Evolutionary conservation across 2,888 invertebrate genomes (phyloP), one percentile per base, ranked within the genome.

Genomic region (Nemurella pictetii): DNA sequence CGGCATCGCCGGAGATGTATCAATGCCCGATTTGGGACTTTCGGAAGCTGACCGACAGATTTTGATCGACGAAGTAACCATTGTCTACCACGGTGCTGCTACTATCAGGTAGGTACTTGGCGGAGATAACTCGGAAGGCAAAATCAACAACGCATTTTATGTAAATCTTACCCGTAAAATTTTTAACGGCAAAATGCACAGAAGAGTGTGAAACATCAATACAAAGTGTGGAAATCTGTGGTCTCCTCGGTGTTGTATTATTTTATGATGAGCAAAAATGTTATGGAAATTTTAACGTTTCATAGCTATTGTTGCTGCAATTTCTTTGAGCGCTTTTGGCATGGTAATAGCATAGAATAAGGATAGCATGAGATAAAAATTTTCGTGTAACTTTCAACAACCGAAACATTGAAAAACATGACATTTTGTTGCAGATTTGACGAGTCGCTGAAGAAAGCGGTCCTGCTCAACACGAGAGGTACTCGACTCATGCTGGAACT

Each of bases 381-480:
- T n/a, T n/a, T n/a, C n/a, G n/a, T n/a, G n/a, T n/a, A n/a, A n/a
- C n/a, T n/a, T n/a, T n/a, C n/a, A n/a, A n/a, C n/a, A n/a, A n/a
- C n/a, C n/a, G n/a, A n/a, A n/a, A n/a, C n/a, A n/a, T n/a, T n/a
- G n/a, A n/a, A n/a, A n/a, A n/a, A n/a, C n/a, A 55, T 12, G 55
- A 55, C 55, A 20, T 15, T 20, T 55, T 20, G 9, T 55, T 55
- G 2, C 55, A 55, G 55, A 55, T 98, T 99, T 89, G 98, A 99
- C 90, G 99, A 99, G 89, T 94, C 95, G 26, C 91, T 99, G 83
- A 96, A 96, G 89, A 94, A 94, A 87, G 98, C 99, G 0, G 96
- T 99, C 7, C 91, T 98, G 84, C 92, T 99, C 90, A 99, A 99
- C 90, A 96, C 98, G 0, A 92, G 97, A 85, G 99, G 98, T 72